phyloP scores from a whole-genome alignment of 1,140 invertebrate genomes.

The Leptestheria dahalacensis region DNA sequence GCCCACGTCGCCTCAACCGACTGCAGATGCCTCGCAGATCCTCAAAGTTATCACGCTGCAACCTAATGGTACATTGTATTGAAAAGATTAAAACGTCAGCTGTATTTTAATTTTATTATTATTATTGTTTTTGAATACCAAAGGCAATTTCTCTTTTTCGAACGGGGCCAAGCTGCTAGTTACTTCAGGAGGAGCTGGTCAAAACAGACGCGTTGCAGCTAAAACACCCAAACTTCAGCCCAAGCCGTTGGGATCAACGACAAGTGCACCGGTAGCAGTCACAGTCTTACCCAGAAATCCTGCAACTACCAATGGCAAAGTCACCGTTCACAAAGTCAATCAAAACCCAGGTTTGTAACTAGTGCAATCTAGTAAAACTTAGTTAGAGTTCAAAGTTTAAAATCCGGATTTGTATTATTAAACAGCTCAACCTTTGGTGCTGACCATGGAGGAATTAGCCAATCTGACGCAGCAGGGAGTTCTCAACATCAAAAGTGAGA shows the following conservation, averaged over 20 bases:
- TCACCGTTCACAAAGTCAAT: neutral
- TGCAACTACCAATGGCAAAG: neutral
- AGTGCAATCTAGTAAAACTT: too few relatives aligned
- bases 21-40: conserved; percentile 19
- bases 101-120: neutral
- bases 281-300: neutral
- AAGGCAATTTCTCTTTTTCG: conserved; percentile 1
- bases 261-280: neutral
- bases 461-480: conserved; percentile 30
- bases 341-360: too few relatives aligned
- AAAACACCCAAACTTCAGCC: conserved; percentile 2
- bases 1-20: conserved; percentile 19
- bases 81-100: conserved; percentile 10
- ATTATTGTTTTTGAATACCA: neutral
- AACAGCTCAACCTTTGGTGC: conserved; percentile 27
- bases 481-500: conserved; percentile 23
- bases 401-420: neutral
- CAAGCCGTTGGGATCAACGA: neutral
- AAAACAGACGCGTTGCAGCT: conserved; percentile 12
- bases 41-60: conserved; percentile 19
- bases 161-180: neutral
- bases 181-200: neutral
- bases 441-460: conserved; percentile 34
- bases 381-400: neutral
- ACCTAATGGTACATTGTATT: conserved; percentile 8